A percentile compares a stretch with the other conserved stretches of the same genome.
These are phyloP conservation scores for Caloenas nicobarica DNA, from an alignment of 2,113 vertebrate species.

Conservation along the genomic window DNA sequence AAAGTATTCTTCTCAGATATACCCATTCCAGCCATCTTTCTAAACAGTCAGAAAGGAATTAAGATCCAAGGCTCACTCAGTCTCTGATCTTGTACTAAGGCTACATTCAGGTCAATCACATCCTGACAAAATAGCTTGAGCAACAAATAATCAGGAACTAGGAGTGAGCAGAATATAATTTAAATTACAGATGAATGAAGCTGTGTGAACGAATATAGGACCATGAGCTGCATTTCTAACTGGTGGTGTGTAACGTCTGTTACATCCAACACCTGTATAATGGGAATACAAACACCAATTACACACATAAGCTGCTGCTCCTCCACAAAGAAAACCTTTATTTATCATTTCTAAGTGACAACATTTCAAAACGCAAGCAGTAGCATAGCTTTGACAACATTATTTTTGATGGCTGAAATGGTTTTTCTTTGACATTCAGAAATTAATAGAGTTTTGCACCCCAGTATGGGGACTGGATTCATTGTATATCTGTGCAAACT, in stretches of 20 bases:
- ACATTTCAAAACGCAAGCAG: not conserved
- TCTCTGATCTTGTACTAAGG: not conserved
- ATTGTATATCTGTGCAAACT: not conserved
- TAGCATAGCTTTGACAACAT: not conserved
- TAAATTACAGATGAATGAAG: not conserved
- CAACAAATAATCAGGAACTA: not conserved
- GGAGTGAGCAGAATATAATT: not conserved
- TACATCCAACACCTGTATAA: not conserved
- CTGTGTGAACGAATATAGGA: not conserved
- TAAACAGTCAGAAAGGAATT: not conserved
- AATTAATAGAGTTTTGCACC: not conserved
- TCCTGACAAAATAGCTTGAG: not conserved
- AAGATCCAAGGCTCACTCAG: not conserved
- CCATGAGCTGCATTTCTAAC: not conserved
- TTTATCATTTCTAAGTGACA: not conserved
- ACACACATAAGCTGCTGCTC: not conserved
- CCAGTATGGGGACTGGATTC: not conserved
- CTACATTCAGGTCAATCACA: not conserved
- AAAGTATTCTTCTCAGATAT: not conserved
- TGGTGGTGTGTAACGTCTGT: not conserved
- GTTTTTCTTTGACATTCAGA: not conserved
- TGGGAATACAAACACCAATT: too few relatives aligned
- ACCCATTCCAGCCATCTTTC: not conserved
- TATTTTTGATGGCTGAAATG: slow-evolving; percentile 10
- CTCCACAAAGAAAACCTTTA: not conserved